Conservation (phyloP, 2,888 invertebrate genomes). For the Drosophila emarginata region DNA sequence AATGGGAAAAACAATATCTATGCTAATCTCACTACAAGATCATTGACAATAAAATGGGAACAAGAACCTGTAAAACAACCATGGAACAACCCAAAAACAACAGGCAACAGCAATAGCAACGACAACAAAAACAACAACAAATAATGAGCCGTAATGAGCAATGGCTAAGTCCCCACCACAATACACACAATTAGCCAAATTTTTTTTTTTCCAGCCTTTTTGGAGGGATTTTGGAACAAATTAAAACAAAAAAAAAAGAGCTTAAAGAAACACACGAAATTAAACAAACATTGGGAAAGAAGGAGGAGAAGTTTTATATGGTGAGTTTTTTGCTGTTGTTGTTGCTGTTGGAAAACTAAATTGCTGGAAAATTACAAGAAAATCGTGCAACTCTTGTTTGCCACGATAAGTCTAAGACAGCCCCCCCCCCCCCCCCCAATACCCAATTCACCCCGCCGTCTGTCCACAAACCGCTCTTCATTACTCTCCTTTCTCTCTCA, state of each 20-base stretch:
- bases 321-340: constrained; percentile 25
- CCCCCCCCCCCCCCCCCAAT: neutral
- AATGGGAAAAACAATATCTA: constrained; percentile 76
- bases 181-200: constrained; percentile 72
- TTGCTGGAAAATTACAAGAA: constrained; percentile 80
- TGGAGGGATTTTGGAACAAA: constrained; percentile 61
- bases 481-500: constrained; percentile 3
- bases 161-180: constrained; percentile 52
- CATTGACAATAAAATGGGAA: constrained; percentile 74
- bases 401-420: constrained; percentile 54
- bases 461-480: neutral
- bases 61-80: constrained; percentile 67
- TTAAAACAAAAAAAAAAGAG: constrained; percentile 67
- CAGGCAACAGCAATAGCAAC: constrained; percentile 57
- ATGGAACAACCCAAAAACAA: constrained; percentile 2
- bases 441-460: neutral
- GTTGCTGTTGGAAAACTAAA: constrained; percentile 43
- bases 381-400: constrained; percentile 79
- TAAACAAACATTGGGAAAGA: constrained; percentile 73
- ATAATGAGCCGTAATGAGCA: constrained; percentile 72
- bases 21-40: constrained; percentile 76
- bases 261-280: constrained; percentile 71
- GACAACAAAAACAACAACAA: constrained; percentile 56
- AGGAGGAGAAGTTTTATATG: constrained; percentile 51
- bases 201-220: constrained; percentile 39